Percentiles rank a stretch among this genome's conserved stretches.
Evolutionary conservation across 2,797 vertebrate species (phyloP).

Genomic region (Semaprochilodus insignis): DNA sequence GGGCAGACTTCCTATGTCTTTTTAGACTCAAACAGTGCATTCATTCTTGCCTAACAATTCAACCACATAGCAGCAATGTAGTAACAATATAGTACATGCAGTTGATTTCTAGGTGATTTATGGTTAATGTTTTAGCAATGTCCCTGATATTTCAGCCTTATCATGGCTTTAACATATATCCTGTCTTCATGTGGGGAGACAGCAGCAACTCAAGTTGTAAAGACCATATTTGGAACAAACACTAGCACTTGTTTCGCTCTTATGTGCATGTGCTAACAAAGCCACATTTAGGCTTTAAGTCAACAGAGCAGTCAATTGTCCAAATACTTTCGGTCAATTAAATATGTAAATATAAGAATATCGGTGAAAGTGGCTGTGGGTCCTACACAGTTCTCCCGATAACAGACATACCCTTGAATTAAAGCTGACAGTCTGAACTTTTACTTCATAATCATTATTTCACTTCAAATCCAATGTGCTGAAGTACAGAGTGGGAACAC

Average conservation of each 20-base stretch:
- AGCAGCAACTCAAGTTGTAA: background rate
- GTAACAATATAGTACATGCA: too few species aligned
- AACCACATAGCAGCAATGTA: too few species aligned
- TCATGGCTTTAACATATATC: background rate
- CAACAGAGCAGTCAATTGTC: background rate
- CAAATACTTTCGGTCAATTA: background rate
- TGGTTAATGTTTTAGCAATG: too few species aligned
- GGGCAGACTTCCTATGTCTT: background rate
- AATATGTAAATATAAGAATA: background rate
- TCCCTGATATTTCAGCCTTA: too few species aligned
- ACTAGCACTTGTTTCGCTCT: background rate
- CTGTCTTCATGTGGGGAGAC: background rate
- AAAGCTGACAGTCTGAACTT: background rate
- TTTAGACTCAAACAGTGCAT: too few species aligned
- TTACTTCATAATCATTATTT: background rate
- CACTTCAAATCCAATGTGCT: background rate
- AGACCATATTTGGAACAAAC: background rate
- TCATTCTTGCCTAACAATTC: too few species aligned
- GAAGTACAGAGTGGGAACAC: background rate
- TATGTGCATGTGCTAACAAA: background rate
- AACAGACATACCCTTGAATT: background rate
- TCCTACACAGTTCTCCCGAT: background rate
- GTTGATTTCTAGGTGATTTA: too few species aligned
- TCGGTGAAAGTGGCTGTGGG: background rate
- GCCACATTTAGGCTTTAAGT: background rate